phyloP scores from a whole-genome alignment of 2,113 vertebrate species.

The Polypterus bichir region DNA sequence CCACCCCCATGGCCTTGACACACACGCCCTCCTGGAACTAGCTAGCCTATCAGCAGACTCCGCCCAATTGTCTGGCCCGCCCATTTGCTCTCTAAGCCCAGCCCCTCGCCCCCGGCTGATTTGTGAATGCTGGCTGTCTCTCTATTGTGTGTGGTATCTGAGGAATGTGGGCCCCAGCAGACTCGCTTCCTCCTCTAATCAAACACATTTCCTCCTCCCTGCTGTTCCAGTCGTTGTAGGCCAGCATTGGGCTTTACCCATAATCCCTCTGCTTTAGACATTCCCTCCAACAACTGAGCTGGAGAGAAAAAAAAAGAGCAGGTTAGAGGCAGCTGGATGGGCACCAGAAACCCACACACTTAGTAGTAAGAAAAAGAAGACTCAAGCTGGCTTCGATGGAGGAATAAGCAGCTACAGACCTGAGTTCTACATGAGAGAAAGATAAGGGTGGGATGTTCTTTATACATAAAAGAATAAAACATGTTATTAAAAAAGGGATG shows the following conservation, averaged over 20 bases:
- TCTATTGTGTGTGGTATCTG: constrained; percentile 23
- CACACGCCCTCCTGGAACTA: background rate
- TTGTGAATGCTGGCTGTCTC: constrained; percentile 11
- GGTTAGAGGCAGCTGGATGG: too few relatives aligned
- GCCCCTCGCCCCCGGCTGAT: constrained; percentile 2
- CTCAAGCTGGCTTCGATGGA: too few relatives aligned
- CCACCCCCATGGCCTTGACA: background rate
- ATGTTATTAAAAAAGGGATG: too few relatives aligned
- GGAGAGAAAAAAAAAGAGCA: too few relatives aligned
- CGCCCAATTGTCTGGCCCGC: background rate
- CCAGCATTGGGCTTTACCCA: constrained; percentile 16
- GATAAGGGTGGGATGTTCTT: too few relatives aligned
- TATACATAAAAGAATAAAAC: too few relatives aligned
- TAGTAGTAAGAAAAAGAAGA: too few relatives aligned
- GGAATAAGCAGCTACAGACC: too few relatives aligned
- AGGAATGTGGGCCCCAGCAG: constrained; percentile 22
- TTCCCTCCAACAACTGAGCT: too few relatives aligned
- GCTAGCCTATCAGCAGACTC: constrained; percentile 1
- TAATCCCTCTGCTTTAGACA: constrained; percentile 1
- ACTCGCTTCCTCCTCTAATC: constrained; percentile 21
- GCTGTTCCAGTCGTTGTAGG: constrained; percentile 7
- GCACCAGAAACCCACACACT: too few relatives aligned
- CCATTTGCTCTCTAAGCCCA: background rate
- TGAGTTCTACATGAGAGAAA: too few relatives aligned
- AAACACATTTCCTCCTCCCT: constrained; percentile 23